Conservation (phyloP, 2,113 vertebrate species). For the Alligator sinensis region DNA sequence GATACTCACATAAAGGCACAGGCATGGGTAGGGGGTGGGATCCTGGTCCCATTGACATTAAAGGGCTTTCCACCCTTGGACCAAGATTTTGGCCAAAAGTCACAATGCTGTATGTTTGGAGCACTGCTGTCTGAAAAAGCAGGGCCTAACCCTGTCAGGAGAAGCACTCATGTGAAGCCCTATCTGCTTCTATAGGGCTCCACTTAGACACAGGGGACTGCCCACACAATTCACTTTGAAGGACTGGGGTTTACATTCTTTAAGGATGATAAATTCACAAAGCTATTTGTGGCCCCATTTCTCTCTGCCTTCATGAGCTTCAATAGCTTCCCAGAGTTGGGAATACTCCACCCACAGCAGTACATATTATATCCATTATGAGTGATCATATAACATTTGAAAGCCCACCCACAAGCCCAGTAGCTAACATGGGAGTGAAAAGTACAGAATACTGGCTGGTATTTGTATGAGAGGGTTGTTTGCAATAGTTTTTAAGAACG, state of each 20-base stretch:
- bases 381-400: too few species aligned
- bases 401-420: too few species aligned
- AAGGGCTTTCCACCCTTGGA: not conserved
- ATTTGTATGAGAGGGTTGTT: too few species aligned
- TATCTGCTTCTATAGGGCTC: not conserved
- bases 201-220: not conserved
- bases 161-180: not conserved
- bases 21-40: not conserved
- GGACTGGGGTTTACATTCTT: not conserved
- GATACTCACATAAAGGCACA: not conserved
- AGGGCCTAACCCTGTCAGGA: not conserved
- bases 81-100: not conserved
- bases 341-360: too few species aligned
- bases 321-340: not conserved
- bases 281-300: not conserved
- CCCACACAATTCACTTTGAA: not conserved
- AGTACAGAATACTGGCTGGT: rapidly evolving
- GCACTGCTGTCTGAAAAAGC: not conserved
- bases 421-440: not conserved
- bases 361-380: too few species aligned
- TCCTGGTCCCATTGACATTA: not conserved
- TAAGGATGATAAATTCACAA: not conserved
- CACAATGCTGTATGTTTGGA: not conserved
- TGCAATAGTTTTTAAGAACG: too few species aligned
- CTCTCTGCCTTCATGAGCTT: not conserved